Evolutionary conservation across 23 tunicate genomes (phyloP).

Genomic region (Ascidia mentula): DNA sequence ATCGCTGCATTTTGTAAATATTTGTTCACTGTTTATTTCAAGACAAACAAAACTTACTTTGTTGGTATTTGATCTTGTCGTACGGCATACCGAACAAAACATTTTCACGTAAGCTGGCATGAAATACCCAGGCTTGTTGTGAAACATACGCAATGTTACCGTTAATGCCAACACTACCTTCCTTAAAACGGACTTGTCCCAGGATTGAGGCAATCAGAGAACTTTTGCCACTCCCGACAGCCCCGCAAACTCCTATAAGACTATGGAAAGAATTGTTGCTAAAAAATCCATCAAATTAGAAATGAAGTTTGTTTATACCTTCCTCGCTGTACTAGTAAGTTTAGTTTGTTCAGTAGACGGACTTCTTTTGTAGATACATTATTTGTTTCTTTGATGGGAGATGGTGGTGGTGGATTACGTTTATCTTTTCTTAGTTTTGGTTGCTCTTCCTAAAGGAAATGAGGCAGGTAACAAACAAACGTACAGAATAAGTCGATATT

Average conservation of each 20-base stretch:
- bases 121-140: constrained; percentile 66
- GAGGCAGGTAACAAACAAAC: not conserved
- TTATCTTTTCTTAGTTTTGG: not conserved
- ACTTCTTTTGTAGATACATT: not conserved
- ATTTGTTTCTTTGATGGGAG: not conserved
- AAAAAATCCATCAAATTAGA: not conserved
- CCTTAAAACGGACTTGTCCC: constrained; percentile 25
- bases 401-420: not conserved
- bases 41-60: constrained; percentile 13
- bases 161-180: constrained; percentile 30
- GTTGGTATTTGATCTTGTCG: constrained; percentile 23
- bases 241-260: constrained; percentile 39
- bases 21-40: not conserved
- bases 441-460: not conserved
- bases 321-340: not conserved
- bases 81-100: constrained; percentile 44
- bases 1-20: constrained; percentile 30
- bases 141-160: constrained; percentile 48
- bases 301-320: not conserved
- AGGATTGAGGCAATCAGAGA: constrained; percentile 29
- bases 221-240: constrained; percentile 51
- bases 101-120: constrained; percentile 41
- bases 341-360: not conserved
- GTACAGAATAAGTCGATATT: not conserved
- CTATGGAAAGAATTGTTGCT: not conserved